phyloP scores from a whole-genome alignment of 1,140 invertebrate genomes.

The Hermetia illucens region DNA sequence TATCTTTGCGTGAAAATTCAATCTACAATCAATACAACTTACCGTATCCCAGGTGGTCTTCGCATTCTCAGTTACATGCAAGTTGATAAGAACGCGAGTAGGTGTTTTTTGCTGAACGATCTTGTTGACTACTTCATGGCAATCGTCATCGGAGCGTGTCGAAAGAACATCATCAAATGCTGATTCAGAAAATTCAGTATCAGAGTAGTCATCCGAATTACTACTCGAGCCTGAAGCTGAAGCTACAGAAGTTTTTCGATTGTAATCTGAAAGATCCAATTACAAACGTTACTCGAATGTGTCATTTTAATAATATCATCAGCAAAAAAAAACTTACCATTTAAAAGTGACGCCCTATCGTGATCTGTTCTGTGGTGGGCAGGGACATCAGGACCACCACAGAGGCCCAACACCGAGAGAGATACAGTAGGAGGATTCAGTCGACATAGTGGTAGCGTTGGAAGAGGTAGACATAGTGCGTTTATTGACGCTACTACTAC shows the following conservation, averaged over 20 bases:
- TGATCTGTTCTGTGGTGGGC: slow-evolving; percentile 36
- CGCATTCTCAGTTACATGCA: slow-evolving; percentile 61
- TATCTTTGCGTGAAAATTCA: slow-evolving; percentile 1
- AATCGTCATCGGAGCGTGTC: slow-evolving; percentile 25
- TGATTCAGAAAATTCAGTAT: slow-evolving; percentile 13
- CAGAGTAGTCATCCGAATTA: slow-evolving; percentile 24
- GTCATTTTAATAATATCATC: background rate
- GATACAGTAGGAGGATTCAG: slow-evolving; percentile 60
- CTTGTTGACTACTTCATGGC: slow-evolving; percentile 36
- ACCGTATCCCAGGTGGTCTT: slow-evolving; percentile 71
- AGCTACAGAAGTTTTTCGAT: slow-evolving; percentile 31
- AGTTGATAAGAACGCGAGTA: slow-evolving; percentile 58
- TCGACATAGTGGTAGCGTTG: slow-evolving; percentile 30
- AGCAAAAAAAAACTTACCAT: slow-evolving; percentile 26
- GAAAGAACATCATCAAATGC: slow-evolving; percentile 18
- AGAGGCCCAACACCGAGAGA: slow-evolving; percentile 95
- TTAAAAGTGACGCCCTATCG: slow-evolving; percentile 40
- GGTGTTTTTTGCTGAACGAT: slow-evolving; percentile 44
- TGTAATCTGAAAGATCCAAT: slow-evolving; percentile 34
- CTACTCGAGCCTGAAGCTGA: slow-evolving; percentile 29
- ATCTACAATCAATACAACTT: slow-evolving; percentile 14
- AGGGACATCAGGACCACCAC: slow-evolving; percentile 63
- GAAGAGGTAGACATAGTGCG: slow-evolving; percentile 30
- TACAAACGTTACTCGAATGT: slow-evolving; percentile 8
- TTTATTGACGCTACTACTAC: slow-evolving; percentile 20